Evolutionary conservation across 2,113 vertebrate genomes (phyloP).

Genomic region (human (Homo sapiens)): DNA sequence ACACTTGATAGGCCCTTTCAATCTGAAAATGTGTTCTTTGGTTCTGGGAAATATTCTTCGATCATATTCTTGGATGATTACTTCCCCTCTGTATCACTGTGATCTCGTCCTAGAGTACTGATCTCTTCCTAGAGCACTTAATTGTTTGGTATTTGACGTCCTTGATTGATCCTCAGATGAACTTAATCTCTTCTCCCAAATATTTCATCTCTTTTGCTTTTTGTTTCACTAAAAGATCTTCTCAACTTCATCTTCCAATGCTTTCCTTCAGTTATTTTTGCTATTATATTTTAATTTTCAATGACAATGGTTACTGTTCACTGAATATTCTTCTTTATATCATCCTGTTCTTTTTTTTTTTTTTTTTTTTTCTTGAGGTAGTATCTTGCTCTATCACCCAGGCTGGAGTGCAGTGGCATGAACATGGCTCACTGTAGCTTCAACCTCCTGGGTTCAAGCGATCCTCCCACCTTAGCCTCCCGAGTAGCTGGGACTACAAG

Average conservation of each 20-base stretch:
- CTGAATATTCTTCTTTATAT: background rate
- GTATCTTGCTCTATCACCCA: too few relatives aligned
- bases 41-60: background rate
- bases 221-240: background rate
- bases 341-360: background rate
- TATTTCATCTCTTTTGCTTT: background rate
- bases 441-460: too few relatives aligned
- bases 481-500: too few relatives aligned
- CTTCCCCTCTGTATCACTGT: background rate
- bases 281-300: conserved; percentile 13
- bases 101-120: background rate
- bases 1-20: background rate
- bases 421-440: too few relatives aligned
- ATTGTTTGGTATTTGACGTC: background rate
- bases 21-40: background rate
- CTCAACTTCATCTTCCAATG: background rate
- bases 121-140: background rate
- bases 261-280: background rate
- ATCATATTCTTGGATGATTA: background rate
- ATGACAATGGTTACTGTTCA: background rate
- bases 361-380: too few relatives aligned
- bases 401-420: too few relatives aligned
- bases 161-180: background rate
- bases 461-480: too few relatives aligned
- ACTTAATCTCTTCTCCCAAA: conserved; percentile 20